Evolutionary conservation across 2,797 vertebrate genomes (phyloP).

Genomic region (Cryptoprocta ferox): DNA sequence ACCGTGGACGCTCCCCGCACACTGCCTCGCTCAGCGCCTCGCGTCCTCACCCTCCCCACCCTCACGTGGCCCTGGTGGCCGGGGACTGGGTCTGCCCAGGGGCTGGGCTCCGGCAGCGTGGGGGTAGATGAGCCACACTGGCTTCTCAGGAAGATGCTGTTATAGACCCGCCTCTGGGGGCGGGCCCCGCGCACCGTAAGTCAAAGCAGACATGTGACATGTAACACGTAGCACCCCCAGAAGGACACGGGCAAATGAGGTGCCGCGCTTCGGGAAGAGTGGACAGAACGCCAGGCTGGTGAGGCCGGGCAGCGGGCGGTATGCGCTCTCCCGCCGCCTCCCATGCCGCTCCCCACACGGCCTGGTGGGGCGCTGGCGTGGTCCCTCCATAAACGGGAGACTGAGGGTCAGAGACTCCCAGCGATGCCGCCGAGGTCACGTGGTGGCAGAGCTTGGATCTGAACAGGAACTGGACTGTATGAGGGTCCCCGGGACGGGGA

Average conservation of each 20-base stretch:
- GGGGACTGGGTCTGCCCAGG: accelerated
- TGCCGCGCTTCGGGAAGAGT: background rate
- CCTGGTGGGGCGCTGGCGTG: accelerated
- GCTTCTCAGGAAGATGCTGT: accelerated
- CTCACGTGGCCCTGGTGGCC: accelerated
- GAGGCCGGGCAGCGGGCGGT: accelerated
- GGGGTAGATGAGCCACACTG: background rate
- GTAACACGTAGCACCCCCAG: background rate
- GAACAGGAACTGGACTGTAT: accelerated
- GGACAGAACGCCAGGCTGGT: background rate
- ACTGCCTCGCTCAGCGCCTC: accelerated
- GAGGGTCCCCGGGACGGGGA: accelerated
- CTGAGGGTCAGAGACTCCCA: background rate
- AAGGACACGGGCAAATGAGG: background rate
- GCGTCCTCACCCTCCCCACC: too few relatives aligned
- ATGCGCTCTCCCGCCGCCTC: accelerated
- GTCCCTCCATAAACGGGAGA: background rate
- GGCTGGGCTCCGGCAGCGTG: accelerated
- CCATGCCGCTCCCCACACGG: too few relatives aligned
- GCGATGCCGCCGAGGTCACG: accelerated
- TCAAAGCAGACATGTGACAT: background rate
- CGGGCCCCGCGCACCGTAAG: too few relatives aligned
- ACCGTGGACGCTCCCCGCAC: accelerated
- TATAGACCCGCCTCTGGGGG: background rate
- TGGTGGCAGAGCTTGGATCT: background rate